A percentile compares a stretch with the other conserved stretches of the same genome.
Conservation (phyloP, 2,113 vertebrate species). For the Falcunculus frontatus region DNA sequence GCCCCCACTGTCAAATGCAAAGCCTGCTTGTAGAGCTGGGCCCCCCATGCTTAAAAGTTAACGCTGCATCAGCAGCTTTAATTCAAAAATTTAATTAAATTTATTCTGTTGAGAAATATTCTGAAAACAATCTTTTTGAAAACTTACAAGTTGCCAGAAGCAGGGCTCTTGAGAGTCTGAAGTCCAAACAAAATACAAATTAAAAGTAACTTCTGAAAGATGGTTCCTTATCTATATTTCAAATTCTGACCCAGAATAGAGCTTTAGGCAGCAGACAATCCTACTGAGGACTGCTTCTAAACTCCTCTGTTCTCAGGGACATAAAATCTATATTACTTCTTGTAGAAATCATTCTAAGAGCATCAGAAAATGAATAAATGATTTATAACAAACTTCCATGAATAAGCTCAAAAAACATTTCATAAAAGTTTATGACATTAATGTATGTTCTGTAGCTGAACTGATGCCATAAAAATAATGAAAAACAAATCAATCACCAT, state of each 20-base stretch:
- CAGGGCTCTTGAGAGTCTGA: background rate
- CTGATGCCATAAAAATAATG: background rate
- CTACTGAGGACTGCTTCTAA: background rate
- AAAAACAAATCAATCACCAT: background rate
- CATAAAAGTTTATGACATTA: background rate
- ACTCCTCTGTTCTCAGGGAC: background rate
- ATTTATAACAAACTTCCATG: background rate
- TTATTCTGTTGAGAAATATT: background rate
- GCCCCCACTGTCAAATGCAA: background rate
- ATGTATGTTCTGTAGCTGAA: background rate
- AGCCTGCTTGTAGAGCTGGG: background rate
- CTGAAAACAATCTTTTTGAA: background rate
- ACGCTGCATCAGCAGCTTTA: background rate
- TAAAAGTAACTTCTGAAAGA: background rate
- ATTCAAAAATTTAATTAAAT: background rate
- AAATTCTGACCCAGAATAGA: background rate
- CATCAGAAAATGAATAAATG: background rate
- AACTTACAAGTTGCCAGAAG: background rate
- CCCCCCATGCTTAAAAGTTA: background rate
- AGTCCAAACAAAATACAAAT: background rate
- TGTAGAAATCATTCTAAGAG: background rate
- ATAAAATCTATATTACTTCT: background rate
- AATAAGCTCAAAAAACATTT: background rate
- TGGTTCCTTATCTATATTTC: background rate
- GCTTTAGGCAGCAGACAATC: background rate